Percentiles rank a stretch among this genome's conserved stretches.
Evolutionary conservation across 2,113 vertebrate genomes (phyloP).

Genomic region (Leucopsar rothschildi): DNA sequence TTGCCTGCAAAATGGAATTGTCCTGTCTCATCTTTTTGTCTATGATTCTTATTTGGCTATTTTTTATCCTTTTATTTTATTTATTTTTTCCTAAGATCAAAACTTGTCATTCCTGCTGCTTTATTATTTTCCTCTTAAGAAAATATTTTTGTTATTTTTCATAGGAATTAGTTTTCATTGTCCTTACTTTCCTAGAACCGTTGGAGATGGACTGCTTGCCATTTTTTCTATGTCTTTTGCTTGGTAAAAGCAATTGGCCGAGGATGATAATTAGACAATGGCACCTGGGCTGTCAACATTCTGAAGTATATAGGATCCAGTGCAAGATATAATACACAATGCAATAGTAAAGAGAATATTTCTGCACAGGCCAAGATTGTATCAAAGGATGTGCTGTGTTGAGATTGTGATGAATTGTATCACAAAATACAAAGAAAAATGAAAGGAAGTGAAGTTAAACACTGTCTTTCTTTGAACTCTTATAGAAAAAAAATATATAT

Average conservation of each 20-base stretch:
- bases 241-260: neutral
- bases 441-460: neutral
- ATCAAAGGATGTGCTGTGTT: conserved; percentile 34
- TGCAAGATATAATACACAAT: neutral
- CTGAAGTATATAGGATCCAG: neutral
- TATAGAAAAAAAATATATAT: neutral
- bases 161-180: neutral
- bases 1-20: neutral
- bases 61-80: neutral
- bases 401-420: neutral
- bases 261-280: neutral
- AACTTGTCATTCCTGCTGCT: neutral
- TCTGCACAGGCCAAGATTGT: neutral
- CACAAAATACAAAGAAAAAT: neutral
- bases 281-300: neutral
- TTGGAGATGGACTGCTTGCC: neutral
- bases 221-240: neutral
- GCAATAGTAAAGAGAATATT: conserved; percentile 39
- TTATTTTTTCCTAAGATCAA: neutral
- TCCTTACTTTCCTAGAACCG: neutral
- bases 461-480: neutral
- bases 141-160: neutral
- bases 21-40: neutral
- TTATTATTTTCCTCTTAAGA: neutral
- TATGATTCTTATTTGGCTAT: neutral